Conservation (phyloP, 2,888 invertebrate species). For the Leuctra nigra region DNA sequence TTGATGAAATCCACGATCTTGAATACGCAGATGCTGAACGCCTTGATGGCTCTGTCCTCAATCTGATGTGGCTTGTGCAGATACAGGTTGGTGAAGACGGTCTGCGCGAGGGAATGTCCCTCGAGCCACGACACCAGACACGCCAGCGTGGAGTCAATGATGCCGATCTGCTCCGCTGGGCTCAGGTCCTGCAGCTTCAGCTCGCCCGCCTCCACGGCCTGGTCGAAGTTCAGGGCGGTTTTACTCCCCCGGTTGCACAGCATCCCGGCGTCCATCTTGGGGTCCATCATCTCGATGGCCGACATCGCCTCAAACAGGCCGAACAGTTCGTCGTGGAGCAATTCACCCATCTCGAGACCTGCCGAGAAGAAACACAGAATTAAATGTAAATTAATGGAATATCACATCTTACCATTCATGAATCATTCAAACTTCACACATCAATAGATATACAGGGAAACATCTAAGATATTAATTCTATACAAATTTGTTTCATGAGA, state of each 20-base stretch:
- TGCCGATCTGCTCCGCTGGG: conserved; percentile 76
- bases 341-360: conserved; percentile 82
- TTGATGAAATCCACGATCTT: conserved; percentile 85
- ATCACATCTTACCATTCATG: not conserved
- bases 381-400: conserved; percentile 9
- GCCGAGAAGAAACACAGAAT: no score
- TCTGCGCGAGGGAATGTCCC: conserved; percentile 93
- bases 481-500: no score
- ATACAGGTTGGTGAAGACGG: conserved; percentile 94
- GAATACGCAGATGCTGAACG: conserved; percentile 80
- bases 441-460: no score
- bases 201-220: conserved; percentile 60
- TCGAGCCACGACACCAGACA: conserved; percentile 97
- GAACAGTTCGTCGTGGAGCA: conserved; percentile 84
- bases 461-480: no score
- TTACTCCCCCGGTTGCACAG: conserved; percentile 81
- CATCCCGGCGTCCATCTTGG: conserved; percentile 99
- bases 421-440: no score
- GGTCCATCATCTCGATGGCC: conserved; percentile 99
- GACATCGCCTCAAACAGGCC: conserved; percentile 98
- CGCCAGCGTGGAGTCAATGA: conserved; percentile 89
- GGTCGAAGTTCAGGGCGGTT: conserved; percentile 78
- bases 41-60: conserved; percentile 71
- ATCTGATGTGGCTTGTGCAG: conserved; percentile 85
- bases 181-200: conserved; percentile 71